A percentile compares a stretch with the other conserved stretches of the same genome.
Evolutionary conservation across 2,113 vertebrate species (phyloP).

Genomic region (Chaetops frenatus): DNA sequence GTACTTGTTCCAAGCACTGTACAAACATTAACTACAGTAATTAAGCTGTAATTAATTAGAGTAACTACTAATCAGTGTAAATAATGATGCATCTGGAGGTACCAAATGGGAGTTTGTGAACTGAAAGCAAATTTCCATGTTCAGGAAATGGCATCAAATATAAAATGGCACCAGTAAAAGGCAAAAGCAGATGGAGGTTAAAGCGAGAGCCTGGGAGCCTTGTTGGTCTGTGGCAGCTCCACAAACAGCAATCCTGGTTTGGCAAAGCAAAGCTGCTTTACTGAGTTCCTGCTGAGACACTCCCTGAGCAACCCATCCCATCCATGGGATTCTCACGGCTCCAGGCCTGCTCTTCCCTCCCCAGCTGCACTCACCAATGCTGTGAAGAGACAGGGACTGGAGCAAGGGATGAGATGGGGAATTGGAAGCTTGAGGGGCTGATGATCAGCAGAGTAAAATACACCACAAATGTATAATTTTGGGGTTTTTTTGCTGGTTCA

Average conservation of each 20-base stretch:
- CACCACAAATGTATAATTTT: constrained; percentile 36
- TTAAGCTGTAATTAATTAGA: constrained; percentile 65
- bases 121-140: constrained; percentile 47
- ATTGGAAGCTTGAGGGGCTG: background rate
- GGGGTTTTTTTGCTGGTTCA: constrained; percentile 72
- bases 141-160: background rate
- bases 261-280: background rate
- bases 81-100: constrained; percentile 63
- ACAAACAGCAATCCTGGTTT: fast-evolving
- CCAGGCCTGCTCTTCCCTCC: background rate
- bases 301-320: background rate
- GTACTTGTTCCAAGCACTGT: constrained; percentile 60
- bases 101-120: constrained; percentile 42
- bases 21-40: constrained; percentile 62
- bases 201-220: background rate
- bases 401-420: background rate
- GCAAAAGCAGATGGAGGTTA: background rate
- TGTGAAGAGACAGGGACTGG: background rate
- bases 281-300: background rate
- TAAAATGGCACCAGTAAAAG: constrained; percentile 5
- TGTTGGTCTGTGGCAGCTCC: fast-evolving
- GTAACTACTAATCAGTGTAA: constrained; percentile 66
- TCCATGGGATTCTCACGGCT: background rate
- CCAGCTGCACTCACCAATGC: background rate
- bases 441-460: constrained; percentile 37